A percentile compares a stretch with the other conserved stretches of the same genome.
Evolutionary conservation across 2,888 invertebrate species (phyloP).

Genomic region (Crioceris asparagi): DNA sequence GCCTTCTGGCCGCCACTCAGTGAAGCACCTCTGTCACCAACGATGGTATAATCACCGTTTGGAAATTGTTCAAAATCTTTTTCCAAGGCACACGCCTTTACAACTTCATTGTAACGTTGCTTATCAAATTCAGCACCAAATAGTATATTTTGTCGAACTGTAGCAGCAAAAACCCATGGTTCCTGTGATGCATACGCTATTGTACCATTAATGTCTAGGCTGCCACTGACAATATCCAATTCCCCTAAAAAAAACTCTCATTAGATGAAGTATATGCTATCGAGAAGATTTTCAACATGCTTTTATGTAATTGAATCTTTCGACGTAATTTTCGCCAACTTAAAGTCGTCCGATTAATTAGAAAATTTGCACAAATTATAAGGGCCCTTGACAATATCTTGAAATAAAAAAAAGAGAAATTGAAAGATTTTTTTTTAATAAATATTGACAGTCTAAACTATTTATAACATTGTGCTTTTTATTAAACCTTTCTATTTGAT

Average conservation of each 20-base stretch:
- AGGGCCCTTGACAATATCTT: no score
- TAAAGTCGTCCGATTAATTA: no score
- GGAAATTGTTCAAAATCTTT: conserved; percentile 64
- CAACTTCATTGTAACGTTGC: conserved; percentile 47
- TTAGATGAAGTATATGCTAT: neutral
- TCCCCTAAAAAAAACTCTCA: conserved; percentile 42
- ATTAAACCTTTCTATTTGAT: no score
- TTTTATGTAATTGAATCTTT: no score
- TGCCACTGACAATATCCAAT: conserved; percentile 47
- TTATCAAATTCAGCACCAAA: conserved; percentile 61
- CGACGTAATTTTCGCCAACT: no score
- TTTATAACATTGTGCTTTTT: no score
- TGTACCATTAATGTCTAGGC: conserved; percentile 50
- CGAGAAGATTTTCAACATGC: no score
- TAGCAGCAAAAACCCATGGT: conserved; percentile 71
- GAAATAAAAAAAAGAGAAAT: no score
- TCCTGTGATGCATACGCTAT: conserved; percentile 73
- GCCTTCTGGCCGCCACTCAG: conserved; percentile 77
- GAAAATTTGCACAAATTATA: no score
- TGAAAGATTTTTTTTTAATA: no score
- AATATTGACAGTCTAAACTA: no score
- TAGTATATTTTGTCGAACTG: conserved; percentile 75
- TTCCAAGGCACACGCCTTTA: conserved; percentile 56
- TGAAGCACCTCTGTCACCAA: conserved; percentile 71
- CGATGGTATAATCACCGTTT: conserved; percentile 61